Percentiles rank a stretch among this genome's conserved stretches.
Conservation (phyloP, 2,888 invertebrate species). For the Metallyticus violacea region DNA sequence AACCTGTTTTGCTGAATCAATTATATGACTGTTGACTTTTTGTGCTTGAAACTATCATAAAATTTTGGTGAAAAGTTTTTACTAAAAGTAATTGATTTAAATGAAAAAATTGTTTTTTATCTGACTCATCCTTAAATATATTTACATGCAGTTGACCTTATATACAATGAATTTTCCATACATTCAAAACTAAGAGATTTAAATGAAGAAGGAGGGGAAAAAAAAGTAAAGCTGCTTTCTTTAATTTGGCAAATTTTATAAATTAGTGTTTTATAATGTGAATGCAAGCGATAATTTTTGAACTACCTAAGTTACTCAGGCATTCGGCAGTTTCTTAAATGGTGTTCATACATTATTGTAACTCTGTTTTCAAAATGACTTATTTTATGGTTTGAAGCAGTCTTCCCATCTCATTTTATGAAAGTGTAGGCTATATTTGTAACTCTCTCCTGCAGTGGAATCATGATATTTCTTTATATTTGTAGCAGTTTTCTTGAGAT, state of each 20-base stretch:
- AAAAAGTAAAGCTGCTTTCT: no score
- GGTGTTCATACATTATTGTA: neutral
- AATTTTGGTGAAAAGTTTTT: neutral
- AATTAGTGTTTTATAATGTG: no score
- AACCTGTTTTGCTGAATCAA: neutral
- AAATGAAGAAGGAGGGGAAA: no score
- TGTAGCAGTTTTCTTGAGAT: no score
- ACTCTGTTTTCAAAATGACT: neutral
- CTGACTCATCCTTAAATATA: neutral
- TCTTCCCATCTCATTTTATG: neutral
- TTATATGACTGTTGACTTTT: neutral
- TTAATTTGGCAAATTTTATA: no score
- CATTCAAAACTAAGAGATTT: no score
- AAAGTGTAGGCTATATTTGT: neutral
- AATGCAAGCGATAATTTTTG: neutral
- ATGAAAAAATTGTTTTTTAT: neutral
- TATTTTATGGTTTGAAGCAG: neutral
- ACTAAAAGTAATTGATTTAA: neutral
- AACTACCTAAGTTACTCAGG: neutral
- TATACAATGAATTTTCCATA: neutral
- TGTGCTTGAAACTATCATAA: neutral
- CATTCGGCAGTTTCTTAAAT: neutral
- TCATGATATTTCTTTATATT: neutral
- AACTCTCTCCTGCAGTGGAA: no score
- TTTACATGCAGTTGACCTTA: neutral